Evolutionary conservation across 1,140 invertebrate genomes (phyloP).

Genomic region (Sitodiplosis mosellana): DNA sequence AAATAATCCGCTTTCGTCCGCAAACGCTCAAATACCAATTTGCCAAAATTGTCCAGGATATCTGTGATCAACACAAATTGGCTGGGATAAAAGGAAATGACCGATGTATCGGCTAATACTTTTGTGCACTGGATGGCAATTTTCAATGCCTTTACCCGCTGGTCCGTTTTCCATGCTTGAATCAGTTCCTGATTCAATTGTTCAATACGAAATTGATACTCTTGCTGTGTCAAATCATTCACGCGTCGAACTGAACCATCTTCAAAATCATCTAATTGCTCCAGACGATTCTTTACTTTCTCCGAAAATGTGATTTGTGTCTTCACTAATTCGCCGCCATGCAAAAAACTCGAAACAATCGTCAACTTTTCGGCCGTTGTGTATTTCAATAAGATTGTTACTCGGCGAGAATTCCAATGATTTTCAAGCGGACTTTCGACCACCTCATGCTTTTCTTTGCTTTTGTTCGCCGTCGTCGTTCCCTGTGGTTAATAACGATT

Average conservation of each 20-base stretch:
- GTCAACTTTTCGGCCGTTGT: constrained; percentile 83
- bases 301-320: constrained; percentile 59
- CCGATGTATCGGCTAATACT: constrained; percentile 69
- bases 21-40: constrained; percentile 76
- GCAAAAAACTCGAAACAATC: constrained; percentile 71
- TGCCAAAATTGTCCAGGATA: constrained; percentile 88
- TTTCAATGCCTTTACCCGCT: constrained; percentile 88
- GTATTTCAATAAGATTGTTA: constrained; percentile 63
- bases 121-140: constrained; percentile 94
- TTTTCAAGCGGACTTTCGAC: constrained; percentile 35
- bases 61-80: constrained; percentile 95
- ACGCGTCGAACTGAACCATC: constrained; percentile 73
- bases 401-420: constrained; percentile 52
- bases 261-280: constrained; percentile 90
- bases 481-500: not conserved
- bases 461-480: not conserved
- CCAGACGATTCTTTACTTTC: constrained; percentile 76
- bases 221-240: constrained; percentile 77
- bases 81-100: constrained; percentile 89
- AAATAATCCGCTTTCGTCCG: constrained; percentile 55
- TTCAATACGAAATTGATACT: constrained; percentile 75
- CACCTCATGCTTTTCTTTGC: constrained; percentile 23
- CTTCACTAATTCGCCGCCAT: constrained; percentile 64
- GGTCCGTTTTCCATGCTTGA: constrained; percentile 80
- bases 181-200: constrained; percentile 78